Evolutionary conservation across 2,797 vertebrate species (phyloP), one percentile per base, ranked within the genome.

Genomic region (Neostethus bicornis): DNA sequence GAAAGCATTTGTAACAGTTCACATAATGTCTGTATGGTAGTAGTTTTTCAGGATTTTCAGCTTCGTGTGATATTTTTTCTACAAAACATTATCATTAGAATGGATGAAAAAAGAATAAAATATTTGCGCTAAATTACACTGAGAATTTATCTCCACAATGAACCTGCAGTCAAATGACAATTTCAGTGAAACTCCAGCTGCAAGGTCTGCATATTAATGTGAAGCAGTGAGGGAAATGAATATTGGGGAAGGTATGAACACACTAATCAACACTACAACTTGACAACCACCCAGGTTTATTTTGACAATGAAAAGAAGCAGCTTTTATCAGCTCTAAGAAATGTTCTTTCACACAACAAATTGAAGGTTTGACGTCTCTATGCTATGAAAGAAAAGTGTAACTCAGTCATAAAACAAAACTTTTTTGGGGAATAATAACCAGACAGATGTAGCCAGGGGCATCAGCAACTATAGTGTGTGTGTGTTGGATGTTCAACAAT

Each of bases 401-500:
- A 35, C n/a, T 35, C 16, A 16, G n/a, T 14, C 7, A 7, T 34
- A 7, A 35, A 32, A 7, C 13, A n/a, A 1, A n/a, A 35, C 34
- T 16, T 35, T n/a, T 35, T 34, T 7, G 7, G 8, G 35, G 7
- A n/a, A 7, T 16, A 34, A 34, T 32, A 34, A 6, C 14, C 13
- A 8, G 7, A 35, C 32, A 34, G 14, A 32, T n/a, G 32, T n/a
- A n/a, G 3, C 20, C 13, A 21, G 23, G 25, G 6, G 51, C 32
- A 53, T 61, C 47, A 64, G 13, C 44, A 11, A 26, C 20, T 3
- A 26, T 4, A 7, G 13, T 48, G 32, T 23, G 13, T 5, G 2
- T 28, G 44, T 28, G 25, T 31, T 16, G 23, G 1, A 32, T 5
- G 45, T 43, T n/a, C 57, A 32, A 71, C 70, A 64, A 42, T 16